Evolutionary conservation across 2,797 vertebrate genomes (phyloP), one percentile per base, ranked within the genome.

Genomic region (Pampus argenteus): DNA sequence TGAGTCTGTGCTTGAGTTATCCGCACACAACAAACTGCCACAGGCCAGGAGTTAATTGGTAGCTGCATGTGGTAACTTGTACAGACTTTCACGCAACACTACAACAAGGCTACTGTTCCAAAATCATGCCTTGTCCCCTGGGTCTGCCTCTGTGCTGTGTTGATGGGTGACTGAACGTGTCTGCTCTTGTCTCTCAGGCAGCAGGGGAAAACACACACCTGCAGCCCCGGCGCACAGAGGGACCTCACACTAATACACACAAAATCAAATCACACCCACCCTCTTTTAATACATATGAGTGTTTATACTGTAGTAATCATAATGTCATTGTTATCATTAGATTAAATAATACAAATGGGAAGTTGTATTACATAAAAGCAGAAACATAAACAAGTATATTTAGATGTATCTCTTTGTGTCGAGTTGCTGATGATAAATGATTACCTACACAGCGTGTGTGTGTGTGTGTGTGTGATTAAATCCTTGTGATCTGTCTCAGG

Each of bases 161-260:
- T 92, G 83, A 89, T 79, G 78, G 70, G 56, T 72, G 78, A 78
- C 74, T 72, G 64, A 78, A 83, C 94, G 55, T 94, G 94, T 92
- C 88, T 86, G 88, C 76, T 82, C 93, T 91, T 92, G 94, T 92
- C 73, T 79, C 59, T 77, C 80, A 71, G 82, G 90, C 90, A 86
- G 54, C 36, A 2, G 89, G 87, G 85, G 87, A 47, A 57, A n/a
- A 23, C 23, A 23, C 42, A 72, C 92, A 94, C 88, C 91, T 93
- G 92, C 84, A 83, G 86, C 85, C 58, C 36, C 7, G 1, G 10
- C 61, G 74, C 78, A 66, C 48, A 45, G 5, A 60, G 61, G 68
- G 65, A 65, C 61, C 26, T 60, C 9, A 31, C 50, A 82, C 77
- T 76, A 79, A 85, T 62, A 68, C 34, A 13, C 22, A 29, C 29